phyloP scores from a whole-genome alignment of 1,140 invertebrate genomes.

The Dysdera silvatica region DNA sequence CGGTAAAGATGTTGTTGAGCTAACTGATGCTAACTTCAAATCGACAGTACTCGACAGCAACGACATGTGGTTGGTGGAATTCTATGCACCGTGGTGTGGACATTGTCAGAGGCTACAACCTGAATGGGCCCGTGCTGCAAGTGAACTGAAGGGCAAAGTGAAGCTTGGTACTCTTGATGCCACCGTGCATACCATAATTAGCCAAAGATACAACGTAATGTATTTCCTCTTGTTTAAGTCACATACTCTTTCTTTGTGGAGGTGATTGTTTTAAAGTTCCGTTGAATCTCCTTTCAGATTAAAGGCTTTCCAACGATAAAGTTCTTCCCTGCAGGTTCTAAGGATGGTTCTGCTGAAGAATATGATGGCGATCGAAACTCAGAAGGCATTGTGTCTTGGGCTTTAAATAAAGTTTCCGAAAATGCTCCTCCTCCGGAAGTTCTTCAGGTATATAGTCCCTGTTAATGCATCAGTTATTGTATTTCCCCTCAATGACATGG shows the following conservation, averaged over 20 bases:
- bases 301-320: constrained; percentile 97
- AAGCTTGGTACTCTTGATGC: constrained; percentile 95
- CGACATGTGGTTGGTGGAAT: constrained; percentile 93
- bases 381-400: constrained; percentile 84
- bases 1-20: constrained; percentile 72
- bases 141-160: constrained; percentile 80
- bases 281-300: constrained; percentile 47
- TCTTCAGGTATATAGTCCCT: constrained; percentile 52
- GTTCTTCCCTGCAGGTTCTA: constrained; percentile 76
- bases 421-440: constrained; percentile 85
- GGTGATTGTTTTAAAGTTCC: background rate
- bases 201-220: constrained; percentile 47
- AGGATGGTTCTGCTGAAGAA: constrained; percentile 58
- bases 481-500: too few species aligned
- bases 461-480: background rate
- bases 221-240: background rate
- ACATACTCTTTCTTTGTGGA: background rate
- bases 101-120: constrained; percentile 95
- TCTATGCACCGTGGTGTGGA: constrained; percentile 94
- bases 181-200: constrained; percentile 76
- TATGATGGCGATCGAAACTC: constrained; percentile 80
- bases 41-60: constrained; percentile 79
- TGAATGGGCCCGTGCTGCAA: constrained; percentile 87
- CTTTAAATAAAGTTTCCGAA: constrained; percentile 72
- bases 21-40: constrained; percentile 93